phyloP scores from a whole-genome alignment of 2,888 invertebrate species.

The Tethea ocularis region DNA sequence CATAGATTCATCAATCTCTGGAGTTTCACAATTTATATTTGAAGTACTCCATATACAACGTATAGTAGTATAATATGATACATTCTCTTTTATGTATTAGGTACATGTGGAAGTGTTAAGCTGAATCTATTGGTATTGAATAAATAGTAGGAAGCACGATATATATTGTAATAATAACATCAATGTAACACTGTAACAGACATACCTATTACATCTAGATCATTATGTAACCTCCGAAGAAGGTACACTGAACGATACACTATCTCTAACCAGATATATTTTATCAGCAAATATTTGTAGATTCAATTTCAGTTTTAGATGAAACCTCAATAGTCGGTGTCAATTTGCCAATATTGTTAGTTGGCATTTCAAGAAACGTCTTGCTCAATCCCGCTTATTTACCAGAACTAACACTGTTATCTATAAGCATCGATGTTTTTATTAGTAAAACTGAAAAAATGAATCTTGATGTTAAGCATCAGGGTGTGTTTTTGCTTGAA shows the following conservation, averaged over 20 bases:
- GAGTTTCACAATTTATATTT: neutral
- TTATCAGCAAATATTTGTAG: slow-evolving; percentile 5
- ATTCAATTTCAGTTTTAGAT: neutral
- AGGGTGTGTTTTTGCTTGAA: neutral
- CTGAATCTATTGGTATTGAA: neutral
- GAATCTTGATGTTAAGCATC: neutral
- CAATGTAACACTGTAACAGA: neutral
- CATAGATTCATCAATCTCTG: slow-evolving; percentile 3
- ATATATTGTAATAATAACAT: neutral
- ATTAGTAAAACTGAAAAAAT: neutral
- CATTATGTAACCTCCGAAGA: slow-evolving; percentile 3
- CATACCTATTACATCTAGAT: neutral
- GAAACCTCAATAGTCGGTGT: neutral
- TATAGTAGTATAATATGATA: no score
- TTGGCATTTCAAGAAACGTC: neutral
- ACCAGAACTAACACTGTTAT: slow-evolving; percentile 5
- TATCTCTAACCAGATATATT: slow-evolving; percentile 2
- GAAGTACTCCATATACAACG: neutral
- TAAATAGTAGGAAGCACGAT: slow-evolving; percentile 7
- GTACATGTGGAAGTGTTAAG: neutral
- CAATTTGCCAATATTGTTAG: slow-evolving; percentile 3
- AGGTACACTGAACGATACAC: slow-evolving; percentile 9
- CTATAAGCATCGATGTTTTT: neutral
- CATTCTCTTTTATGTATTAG: neutral
- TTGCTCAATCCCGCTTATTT: slow-evolving; percentile 3